Evolutionary conservation across 37 sponge, comb jelly and placozoan genomes (phyloP).

Genomic region (Crambe crambe): DNA sequence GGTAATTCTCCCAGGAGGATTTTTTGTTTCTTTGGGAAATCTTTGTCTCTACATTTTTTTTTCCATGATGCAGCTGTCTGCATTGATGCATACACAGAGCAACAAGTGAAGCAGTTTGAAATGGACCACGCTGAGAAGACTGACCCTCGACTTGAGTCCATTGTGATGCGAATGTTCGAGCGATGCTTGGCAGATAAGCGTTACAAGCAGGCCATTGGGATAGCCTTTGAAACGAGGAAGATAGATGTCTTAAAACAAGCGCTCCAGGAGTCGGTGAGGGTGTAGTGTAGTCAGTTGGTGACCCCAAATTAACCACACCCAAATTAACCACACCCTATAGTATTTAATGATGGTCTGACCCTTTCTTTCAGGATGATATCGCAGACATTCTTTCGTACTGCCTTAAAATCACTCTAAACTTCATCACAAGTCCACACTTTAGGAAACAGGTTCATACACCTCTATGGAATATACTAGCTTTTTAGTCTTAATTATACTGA

Average conservation of each 20-base stretch:
- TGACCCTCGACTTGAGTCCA: slow-evolving; percentile 78
- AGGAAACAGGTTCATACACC: slow-evolving; percentile 58
- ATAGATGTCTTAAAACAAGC: slow-evolving; percentile 86
- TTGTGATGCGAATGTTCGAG: slow-evolving; percentile 95
- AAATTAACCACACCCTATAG: not conserved
- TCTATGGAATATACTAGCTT: not conserved
- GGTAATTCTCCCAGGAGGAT: not conserved
- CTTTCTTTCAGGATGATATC: not conserved
- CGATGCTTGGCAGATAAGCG: slow-evolving; percentile 80
- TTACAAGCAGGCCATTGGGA: slow-evolving; percentile 95
- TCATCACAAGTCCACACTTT: slow-evolving; percentile 71
- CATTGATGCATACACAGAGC: slow-evolving; percentile 85
- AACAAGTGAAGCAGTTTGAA: slow-evolving; percentile 70
- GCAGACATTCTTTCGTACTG: slow-evolving; percentile 85
- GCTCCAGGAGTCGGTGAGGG: slow-evolving; percentile 76
- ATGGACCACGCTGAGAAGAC: slow-evolving; percentile 29
- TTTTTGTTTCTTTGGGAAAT: too few species aligned
- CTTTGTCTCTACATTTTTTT: too few species aligned
- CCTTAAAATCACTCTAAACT: slow-evolving; percentile 69
- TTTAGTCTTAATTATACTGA: not conserved
- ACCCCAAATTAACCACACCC: not conserved
- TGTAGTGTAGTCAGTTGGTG: not conserved
- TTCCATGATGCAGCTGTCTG: slow-evolving; percentile 80
- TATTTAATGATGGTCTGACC: not conserved
- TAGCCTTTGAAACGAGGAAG: slow-evolving; percentile 92